phyloP scores from a whole-genome alignment of 2,113 vertebrate genomes.

The Rhipidura dahli region DNA sequence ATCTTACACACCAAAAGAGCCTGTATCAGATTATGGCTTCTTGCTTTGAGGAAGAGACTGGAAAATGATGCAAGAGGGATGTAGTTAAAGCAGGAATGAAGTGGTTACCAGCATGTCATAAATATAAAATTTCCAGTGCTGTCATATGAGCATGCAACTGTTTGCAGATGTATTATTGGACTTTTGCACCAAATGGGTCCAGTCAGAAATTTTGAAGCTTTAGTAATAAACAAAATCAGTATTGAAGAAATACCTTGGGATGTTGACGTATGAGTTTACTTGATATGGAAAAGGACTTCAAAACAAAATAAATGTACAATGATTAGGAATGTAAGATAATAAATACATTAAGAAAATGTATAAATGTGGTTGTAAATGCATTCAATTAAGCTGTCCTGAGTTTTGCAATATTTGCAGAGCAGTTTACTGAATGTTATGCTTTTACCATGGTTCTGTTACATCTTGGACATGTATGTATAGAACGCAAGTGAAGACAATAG shows the following conservation, averaged over 20 bases:
- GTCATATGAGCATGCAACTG: not conserved
- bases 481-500: constrained; percentile 9
- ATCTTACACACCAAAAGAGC: not conserved
- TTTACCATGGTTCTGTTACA: not conserved
- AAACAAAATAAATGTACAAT: not conserved
- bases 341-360: not conserved
- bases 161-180: not conserved
- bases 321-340: not conserved
- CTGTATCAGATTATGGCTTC: not conserved
- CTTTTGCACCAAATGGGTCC: not conserved
- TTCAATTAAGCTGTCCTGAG: constrained; percentile 33
- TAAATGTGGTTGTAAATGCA: constrained; percentile 11
- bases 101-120: not conserved
- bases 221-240: not conserved
- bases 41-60: not conserved
- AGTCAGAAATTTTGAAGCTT: not conserved
- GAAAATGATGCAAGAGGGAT: not conserved
- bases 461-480: not conserved
- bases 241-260: not conserved
- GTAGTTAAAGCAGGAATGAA: not conserved
- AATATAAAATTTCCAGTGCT: not conserved
- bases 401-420: constrained; percentile 64
- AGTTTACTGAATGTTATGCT: constrained; percentile 26
- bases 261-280: not conserved
- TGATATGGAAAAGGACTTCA: not conserved